Evolutionary conservation across 2,797 vertebrate genomes (phyloP).

Genomic region (Tachyglossus aculeatus): DNA sequence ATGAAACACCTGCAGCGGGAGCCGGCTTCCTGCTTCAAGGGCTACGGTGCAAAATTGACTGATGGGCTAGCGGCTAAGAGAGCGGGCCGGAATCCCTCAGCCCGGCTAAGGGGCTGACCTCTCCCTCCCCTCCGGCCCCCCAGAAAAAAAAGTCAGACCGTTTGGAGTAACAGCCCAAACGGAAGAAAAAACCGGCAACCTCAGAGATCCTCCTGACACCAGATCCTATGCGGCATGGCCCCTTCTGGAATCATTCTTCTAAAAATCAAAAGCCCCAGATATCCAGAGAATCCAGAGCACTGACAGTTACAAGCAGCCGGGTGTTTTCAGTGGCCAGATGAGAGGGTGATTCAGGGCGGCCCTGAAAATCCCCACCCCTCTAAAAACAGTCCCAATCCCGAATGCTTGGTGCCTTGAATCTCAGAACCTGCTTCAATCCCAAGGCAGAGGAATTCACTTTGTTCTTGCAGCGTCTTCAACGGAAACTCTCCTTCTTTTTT

Average conservation of each 20-base stretch:
- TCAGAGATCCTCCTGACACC: constrained; percentile 43
- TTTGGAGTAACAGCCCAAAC: constrained; percentile 62
- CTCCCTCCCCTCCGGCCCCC: too few relatives aligned
- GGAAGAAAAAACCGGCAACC: constrained; percentile 32
- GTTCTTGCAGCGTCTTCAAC: constrained; percentile 74
- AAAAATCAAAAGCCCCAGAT: constrained; percentile 35
- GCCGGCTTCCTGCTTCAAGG: constrained; percentile 65
- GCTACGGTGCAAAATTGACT: constrained; percentile 47
- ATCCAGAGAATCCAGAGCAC: constrained; percentile 19
- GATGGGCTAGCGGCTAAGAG: constrained; percentile 51
- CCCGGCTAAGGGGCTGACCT: constrained; percentile 47
- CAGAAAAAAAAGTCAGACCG: constrained; percentile 57
- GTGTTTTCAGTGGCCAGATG: constrained; percentile 50
- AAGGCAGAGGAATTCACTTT: constrained; percentile 77
- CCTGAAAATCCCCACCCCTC: constrained; percentile 56
- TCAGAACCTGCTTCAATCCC: constrained; percentile 76
- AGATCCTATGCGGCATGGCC: constrained; percentile 49
- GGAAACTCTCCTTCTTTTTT: constrained; percentile 78
- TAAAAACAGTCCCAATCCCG: constrained; percentile 64
- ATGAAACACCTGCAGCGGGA: constrained; percentile 74
- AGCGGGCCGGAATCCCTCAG: too few relatives aligned
- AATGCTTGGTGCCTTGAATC: constrained; percentile 60
- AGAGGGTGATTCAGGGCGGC: constrained; percentile 35
- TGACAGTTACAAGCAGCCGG: constrained; percentile 49
- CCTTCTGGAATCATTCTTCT: constrained; percentile 54